Evolutionary conservation across 2,797 vertebrate genomes (phyloP).

Genomic region (Aldrovandia affinis): DNA sequence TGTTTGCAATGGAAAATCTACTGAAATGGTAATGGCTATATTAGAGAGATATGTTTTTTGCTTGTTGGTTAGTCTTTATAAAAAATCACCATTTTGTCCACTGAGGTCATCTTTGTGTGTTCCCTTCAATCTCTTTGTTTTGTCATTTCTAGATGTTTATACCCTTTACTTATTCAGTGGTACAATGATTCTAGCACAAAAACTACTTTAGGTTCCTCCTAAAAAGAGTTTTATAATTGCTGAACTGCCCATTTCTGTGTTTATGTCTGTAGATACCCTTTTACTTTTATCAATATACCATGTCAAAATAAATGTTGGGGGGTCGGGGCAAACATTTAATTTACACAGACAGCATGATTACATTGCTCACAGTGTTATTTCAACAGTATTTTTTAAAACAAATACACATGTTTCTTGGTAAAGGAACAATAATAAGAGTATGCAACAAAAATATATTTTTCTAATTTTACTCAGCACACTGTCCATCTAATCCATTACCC

Average conservation of each 20-base stretch:
- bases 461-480: neutral
- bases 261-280: neutral
- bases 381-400: neutral
- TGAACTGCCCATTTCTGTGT: neutral
- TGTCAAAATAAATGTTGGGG: neutral
- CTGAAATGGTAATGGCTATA: no score
- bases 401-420: neutral
- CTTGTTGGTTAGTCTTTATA: neutral
- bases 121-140: no score
- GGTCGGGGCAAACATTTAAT: neutral
- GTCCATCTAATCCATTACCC: neutral
- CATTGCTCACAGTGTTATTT: neutral
- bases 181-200: no score
- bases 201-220: no score
- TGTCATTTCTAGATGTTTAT: no score
- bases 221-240: neutral
- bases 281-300: neutral
- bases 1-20: neutral
- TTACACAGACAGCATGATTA: neutral
- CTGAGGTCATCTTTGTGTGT: neutral
- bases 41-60: neutral
- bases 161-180: no score
- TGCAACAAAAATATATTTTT: neutral
- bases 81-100: neutral
- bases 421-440: neutral